These are phyloP conservation scores for Arctocebus calabarensis DNA, from an alignment of 2,797 vertebrate species.

Conservation along the genomic window DNA sequence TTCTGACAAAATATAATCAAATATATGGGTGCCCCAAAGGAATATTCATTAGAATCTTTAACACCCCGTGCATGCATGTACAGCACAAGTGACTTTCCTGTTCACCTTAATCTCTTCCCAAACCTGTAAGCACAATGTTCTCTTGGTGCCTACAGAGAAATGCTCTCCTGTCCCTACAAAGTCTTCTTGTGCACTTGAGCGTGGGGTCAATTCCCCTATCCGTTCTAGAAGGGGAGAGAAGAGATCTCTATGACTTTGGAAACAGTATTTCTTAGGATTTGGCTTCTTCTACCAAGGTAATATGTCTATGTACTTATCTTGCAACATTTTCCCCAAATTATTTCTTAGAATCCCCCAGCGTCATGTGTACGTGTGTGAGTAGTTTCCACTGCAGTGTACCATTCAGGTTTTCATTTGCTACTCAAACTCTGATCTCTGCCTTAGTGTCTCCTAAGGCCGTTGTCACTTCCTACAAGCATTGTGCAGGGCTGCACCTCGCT, in stretches of 20 bases:
- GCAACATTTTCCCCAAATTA: neutral
- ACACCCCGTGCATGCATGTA: rapidly evolving
- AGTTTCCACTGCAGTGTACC: neutral
- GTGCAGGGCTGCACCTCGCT: neutral
- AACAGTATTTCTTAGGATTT: neutral
- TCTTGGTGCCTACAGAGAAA: neutral
- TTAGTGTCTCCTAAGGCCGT: neutral
- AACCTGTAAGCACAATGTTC: neutral
- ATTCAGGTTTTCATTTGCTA: neutral
- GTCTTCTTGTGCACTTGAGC: neutral
- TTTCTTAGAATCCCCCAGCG: neutral
- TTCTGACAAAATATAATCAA: neutral
- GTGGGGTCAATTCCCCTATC: no score
- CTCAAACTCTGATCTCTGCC: no score
- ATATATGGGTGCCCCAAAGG: neutral
- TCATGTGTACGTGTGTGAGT: neutral
- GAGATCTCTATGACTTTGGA: neutral
- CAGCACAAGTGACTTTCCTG: neutral
- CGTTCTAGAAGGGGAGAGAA: neutral
- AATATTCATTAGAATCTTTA: neutral
- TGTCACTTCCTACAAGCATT: neutral
- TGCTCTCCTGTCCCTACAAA: rapidly evolving
- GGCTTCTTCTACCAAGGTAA: neutral
- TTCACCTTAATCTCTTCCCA: neutral
- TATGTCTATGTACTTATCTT: neutral